A percentile compares a stretch with the other conserved stretches of the same genome.
Conservation (phyloP, 1,140 invertebrate genomes). For the Psilanteris sp. region DNA sequence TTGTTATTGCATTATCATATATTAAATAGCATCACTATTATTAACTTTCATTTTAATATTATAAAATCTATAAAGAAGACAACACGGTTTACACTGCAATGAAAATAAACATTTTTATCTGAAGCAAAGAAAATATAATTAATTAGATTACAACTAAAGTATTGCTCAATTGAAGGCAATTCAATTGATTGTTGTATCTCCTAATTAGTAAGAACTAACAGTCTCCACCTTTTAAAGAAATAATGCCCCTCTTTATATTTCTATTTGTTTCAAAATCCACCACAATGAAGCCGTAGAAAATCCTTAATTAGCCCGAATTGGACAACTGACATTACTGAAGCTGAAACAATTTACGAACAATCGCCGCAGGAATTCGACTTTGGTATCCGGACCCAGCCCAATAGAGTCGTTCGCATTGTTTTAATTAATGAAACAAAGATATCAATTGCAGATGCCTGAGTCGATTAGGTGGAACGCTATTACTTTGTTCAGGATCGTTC, state of each 20-base stretch:
- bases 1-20: too few relatives aligned
- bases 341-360: neutral
- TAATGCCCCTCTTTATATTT: neutral
- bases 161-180: constrained; percentile 17
- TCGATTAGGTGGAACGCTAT: constrained; percentile 10
- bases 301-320: constrained; percentile 18
- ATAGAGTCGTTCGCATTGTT: constrained; percentile 35
- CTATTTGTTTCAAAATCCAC: neutral
- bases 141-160: too few relatives aligned
- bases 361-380: constrained; percentile 9
- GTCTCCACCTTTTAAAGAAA: constrained; percentile 9
- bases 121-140: too few relatives aligned
- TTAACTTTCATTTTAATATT: too few relatives aligned
- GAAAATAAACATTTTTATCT: too few relatives aligned
- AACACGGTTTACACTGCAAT: too few relatives aligned
- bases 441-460: constrained; percentile 21
- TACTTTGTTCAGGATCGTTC: neutral
- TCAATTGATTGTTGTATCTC: constrained; percentile 13
- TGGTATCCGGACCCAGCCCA: constrained; percentile 11
- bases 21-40: too few relatives aligned
- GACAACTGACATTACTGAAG: constrained; percentile 3
- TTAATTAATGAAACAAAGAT: constrained; percentile 39
- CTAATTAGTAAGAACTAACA: constrained; percentile 11
- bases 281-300: constrained; percentile 24
- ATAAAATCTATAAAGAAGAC: too few relatives aligned